These are phyloP conservation scores for Toxotes jaculatrix DNA, from an alignment of 2,113 vertebrate species.

Conservation along the genomic window DNA sequence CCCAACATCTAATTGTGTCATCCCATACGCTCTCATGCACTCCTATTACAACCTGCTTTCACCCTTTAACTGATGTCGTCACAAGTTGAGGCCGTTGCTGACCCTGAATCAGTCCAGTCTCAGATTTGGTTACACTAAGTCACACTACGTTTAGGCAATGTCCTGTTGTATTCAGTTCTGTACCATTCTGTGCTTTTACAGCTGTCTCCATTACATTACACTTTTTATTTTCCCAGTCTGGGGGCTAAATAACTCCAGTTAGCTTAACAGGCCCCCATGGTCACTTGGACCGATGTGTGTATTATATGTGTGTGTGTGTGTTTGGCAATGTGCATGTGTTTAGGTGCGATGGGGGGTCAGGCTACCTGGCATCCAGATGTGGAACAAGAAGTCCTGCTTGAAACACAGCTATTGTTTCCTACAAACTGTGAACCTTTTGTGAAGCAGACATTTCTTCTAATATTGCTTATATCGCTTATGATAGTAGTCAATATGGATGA, in stretches of 20 bases:
- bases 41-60: slow-evolving; percentile 4
- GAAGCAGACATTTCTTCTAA: slow-evolving; percentile 15
- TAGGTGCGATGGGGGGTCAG: slow-evolving; percentile 37
- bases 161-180: slow-evolving; percentile 58
- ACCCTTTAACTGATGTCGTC: slow-evolving; percentile 1
- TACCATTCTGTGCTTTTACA: slow-evolving; percentile 80
- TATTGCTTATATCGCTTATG: fast-evolving
- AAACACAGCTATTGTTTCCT: slow-evolving; percentile 55
- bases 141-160: slow-evolving; percentile 42
- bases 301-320: slow-evolving; percentile 41
- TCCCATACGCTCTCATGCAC: no score
- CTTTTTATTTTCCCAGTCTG: slow-evolving; percentile 82
- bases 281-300: slow-evolving; percentile 53
- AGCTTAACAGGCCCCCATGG: slow-evolving; percentile 77
- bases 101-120: slow-evolving; percentile 32
- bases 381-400: slow-evolving; percentile 44
- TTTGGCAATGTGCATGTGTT: slow-evolving; percentile 36
- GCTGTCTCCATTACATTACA: slow-evolving; percentile 79
- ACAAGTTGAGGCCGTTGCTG: neutral
- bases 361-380: slow-evolving; percentile 80
- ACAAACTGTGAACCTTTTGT: slow-evolving; percentile 16
- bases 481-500: neutral
- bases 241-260: slow-evolving; percentile 78
- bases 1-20: neutral
- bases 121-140: slow-evolving; percentile 21